Base-by-base conservation (phyloP, 2,797 vertebrate species). In the Myoxocephalus aenaeus region DNA sequence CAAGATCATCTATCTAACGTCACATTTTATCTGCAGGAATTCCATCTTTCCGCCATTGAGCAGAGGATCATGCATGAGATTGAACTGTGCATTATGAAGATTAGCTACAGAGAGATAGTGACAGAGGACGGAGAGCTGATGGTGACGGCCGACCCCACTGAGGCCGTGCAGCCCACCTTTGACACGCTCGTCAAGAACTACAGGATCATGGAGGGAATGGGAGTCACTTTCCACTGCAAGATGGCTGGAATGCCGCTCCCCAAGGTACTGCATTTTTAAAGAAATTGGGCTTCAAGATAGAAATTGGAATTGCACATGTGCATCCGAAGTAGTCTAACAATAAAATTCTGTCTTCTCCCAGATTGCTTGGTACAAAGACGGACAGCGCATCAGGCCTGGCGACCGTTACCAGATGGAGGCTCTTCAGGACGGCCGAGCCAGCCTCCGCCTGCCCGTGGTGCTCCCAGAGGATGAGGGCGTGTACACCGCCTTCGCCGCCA, bases 321-420 rank as follows among this genome's bases (percentile, higher is more conserved):
- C 42, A 48, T 65, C 14, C 29, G 46, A 27, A 36, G 5, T 36
- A 9, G n/a, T 75, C 65, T 57, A 3, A 44, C 1, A 29, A 7
- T 54, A 2, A 54, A 0, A 0, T 59, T 42, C 18, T 57, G 8
- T 83, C 20, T 71, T 69, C 27, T 65, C 4, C 14, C 70, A 99
- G 98, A 96, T 99, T 84, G 96, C 93, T 1, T 99, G 98, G 98
- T 99, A 95, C 91, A 99, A 98, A 95, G 97, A 99, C 36, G 98
- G 98, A 40, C 97, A 96, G 81, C 96, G 98, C n/a, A 96, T 99
- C 80, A 94, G 75, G 27, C 88, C 96, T 0, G 94, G 96, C 18
- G 96, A 96, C 34, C 96, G 62, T 48, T 97, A 97, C 89, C 96
- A 96, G 73, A 97, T 97, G 92, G 97, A 99, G 50, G 91, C 96